Conservation (phyloP, 2,797 vertebrate species). For the Artibeus jamaicensis region DNA sequence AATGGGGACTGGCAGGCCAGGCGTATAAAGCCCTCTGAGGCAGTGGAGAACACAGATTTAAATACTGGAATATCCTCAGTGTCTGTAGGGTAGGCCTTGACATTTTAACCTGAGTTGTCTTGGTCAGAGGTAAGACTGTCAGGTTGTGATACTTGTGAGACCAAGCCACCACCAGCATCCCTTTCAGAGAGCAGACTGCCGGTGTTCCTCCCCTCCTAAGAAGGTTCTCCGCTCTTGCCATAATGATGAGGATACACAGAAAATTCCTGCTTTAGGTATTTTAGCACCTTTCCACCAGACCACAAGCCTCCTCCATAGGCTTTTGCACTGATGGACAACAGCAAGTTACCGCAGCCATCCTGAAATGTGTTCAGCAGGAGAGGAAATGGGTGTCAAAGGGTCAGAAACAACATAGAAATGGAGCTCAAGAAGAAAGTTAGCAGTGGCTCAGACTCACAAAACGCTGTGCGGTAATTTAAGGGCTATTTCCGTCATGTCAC, state of each 20-base stretch:
- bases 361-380: neutral
- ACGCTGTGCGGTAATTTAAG: neutral
- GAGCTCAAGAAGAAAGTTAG: neutral
- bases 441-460: neutral
- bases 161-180: neutral
- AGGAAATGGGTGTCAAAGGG: neutral
- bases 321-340: no score
- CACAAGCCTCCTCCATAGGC: neutral
- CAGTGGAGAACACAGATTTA: neutral
- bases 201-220: neutral
- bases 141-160: neutral
- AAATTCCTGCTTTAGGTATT: neutral
- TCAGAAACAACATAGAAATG: neutral
- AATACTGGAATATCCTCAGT: no score
- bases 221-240: neutral
- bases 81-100: neutral
- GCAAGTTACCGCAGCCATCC: neutral
- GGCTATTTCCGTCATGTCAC: neutral
- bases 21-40: neutral
- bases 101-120: neutral
- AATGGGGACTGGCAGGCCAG: rapidly evolving
- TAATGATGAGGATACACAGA: neutral
- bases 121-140: neutral
- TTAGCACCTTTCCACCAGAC: neutral
- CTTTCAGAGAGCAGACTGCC: neutral